Evolutionary conservation across 2,797 vertebrate species (phyloP).

Genomic region (Manis pentadactyla): DNA sequence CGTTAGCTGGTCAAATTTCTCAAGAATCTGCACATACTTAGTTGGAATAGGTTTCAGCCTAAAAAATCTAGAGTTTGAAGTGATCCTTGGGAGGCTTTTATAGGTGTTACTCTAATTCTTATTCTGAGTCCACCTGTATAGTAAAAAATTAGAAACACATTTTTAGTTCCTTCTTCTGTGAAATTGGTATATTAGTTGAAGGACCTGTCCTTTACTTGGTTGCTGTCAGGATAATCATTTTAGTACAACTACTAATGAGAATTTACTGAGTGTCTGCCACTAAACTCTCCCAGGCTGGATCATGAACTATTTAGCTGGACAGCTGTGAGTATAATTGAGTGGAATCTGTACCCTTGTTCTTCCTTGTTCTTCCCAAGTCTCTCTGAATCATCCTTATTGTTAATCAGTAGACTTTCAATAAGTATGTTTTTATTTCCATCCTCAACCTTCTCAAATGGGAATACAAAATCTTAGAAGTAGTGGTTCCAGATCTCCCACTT

Average conservation of each 20-base stretch:
- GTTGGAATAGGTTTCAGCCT: neutral
- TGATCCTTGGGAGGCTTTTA: neutral
- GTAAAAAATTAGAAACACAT: neutral
- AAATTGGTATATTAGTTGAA: neutral
- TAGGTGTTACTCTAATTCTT: neutral
- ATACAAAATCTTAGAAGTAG: neutral
- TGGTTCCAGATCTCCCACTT: neutral
- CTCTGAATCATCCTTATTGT: neutral
- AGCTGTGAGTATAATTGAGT: neutral
- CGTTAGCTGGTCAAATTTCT: neutral
- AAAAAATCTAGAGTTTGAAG: neutral
- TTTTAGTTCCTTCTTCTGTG: slow-evolving; percentile 31
- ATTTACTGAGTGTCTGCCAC: neutral
- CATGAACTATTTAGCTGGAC: neutral
- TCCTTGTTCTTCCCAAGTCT: neutral
- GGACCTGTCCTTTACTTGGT: neutral
- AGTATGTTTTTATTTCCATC: neutral
- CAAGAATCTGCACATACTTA: neutral
- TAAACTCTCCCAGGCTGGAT: neutral
- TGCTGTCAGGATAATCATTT: neutral
- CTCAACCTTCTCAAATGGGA: neutral
- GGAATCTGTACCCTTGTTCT: neutral
- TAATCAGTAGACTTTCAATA: neutral
- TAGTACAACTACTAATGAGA: neutral
- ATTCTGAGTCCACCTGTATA: neutral